A percentile compares a stretch with the other conserved stretches of the same genome.
phyloP scores from a whole-genome alignment of 2,797 vertebrate species.

The Momotus momota region DNA sequence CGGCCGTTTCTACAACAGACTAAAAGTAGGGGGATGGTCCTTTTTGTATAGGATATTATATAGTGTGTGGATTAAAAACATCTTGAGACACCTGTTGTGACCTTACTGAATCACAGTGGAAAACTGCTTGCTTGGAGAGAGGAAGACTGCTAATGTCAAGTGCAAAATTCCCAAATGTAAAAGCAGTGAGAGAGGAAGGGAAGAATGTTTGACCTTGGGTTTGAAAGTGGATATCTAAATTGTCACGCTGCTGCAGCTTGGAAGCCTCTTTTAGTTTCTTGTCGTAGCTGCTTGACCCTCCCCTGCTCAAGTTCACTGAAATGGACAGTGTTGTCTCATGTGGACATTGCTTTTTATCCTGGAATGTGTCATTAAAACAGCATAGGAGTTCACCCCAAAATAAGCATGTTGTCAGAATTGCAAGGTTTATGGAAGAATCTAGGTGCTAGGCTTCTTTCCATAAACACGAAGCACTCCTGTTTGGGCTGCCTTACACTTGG shows the following conservation, averaged over 20 bases:
- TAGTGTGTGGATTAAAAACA: neutral
- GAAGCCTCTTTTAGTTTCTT: neutral
- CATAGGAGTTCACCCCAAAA: neutral
- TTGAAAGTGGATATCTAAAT: conserved; percentile 22
- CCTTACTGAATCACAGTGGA: neutral
- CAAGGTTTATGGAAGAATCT: neutral
- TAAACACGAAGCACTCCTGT: neutral
- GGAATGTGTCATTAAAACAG: neutral
- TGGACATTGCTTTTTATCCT: neutral
- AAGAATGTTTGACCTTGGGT: conserved; percentile 14
- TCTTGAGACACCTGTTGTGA: neutral
- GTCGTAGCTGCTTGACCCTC: neutral
- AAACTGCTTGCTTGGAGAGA: neutral
- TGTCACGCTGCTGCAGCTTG: neutral
- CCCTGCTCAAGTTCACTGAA: neutral
- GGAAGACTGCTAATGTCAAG: neutral
- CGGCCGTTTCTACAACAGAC: neutral
- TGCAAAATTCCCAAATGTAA: neutral
- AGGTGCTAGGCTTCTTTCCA: neutral
- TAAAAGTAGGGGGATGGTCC: neutral
- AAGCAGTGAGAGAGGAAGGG: neutral
- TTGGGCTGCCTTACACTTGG: neutral
- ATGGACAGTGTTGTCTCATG: neutral
- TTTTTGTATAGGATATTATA: neutral
- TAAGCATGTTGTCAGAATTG: neutral